These are phyloP conservation scores for Artemisiospiza belli DNA, from an alignment of 2,113 vertebrate species.

Conservation along the genomic window DNA sequence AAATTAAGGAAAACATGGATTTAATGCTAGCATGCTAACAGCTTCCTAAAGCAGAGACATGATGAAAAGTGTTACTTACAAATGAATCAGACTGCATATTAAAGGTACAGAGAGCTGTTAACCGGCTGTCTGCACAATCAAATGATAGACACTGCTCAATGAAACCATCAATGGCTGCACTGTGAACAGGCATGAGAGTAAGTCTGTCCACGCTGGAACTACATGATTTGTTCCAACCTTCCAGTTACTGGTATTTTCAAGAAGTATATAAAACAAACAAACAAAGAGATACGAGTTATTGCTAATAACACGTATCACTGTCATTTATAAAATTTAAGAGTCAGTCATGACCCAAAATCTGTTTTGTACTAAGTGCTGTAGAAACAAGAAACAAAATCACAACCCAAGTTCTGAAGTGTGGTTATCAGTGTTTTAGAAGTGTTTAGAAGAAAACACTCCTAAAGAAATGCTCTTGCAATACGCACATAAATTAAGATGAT, in stretches of 20 bases:
- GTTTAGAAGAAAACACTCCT: not conserved
- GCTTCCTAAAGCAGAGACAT: not conserved
- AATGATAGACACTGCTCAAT: not conserved
- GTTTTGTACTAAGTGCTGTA: not conserved
- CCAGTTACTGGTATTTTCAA: not conserved
- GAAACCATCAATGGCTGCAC: not conserved
- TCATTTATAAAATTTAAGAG: not conserved
- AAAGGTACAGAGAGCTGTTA: not conserved
- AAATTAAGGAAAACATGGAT: not conserved
- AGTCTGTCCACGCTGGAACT: not conserved
- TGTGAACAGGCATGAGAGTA: not conserved
- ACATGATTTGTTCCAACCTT: rapidly evolving
- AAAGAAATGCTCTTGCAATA: not conserved
- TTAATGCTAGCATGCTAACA: not conserved
- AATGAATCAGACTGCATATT: not conserved
- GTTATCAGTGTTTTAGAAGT: not conserved
- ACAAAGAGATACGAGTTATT: not conserved
- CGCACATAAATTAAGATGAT: not conserved
- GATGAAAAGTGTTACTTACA: not conserved
- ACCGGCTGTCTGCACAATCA: not conserved
- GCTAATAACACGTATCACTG: not conserved
- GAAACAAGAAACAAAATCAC: not conserved
- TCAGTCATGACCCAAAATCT: not conserved
- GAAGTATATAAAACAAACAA: not conserved
- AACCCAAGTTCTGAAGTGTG: rapidly evolving